Conservation (phyloP, 2,113 vertebrate genomes). For the Strix uralensis region DNA sequence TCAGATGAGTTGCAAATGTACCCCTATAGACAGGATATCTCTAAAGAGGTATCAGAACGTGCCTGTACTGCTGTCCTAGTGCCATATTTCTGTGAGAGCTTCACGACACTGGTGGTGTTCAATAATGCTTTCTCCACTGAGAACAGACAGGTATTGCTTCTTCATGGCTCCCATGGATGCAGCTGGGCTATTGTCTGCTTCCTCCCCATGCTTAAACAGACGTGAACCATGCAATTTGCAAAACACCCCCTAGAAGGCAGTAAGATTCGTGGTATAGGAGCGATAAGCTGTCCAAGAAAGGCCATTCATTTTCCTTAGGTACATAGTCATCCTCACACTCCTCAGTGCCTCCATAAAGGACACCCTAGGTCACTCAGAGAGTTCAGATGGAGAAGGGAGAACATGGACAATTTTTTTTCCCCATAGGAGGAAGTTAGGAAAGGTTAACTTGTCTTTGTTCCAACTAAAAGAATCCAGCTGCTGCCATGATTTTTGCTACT, state of each 20-base stretch:
- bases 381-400: neutral
- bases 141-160: neutral
- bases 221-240: neutral
- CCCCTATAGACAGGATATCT: neutral
- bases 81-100: neutral
- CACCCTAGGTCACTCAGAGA: too few relatives aligned
- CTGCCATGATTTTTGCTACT: neutral
- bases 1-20: neutral
- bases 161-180: neutral
- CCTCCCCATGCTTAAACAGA: accelerated
- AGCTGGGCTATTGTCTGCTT: neutral
- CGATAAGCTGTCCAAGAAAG: neutral
- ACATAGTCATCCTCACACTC: neutral
- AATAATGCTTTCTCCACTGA: accelerated
- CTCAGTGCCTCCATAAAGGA: neutral
- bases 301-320: neutral
- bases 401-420: neutral
- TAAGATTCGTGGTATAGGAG: neutral
- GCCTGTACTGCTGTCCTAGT: neutral
- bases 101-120: neutral
- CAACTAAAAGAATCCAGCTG: neutral
- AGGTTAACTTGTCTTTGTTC: neutral
- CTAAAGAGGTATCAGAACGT: neutral
- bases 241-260: neutral
- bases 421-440: neutral